Percentiles rank a stretch among this genome's conserved stretches.
Evolutionary conservation across 1,140 invertebrate species (phyloP).

Genomic region (Formica exsecta): DNA sequence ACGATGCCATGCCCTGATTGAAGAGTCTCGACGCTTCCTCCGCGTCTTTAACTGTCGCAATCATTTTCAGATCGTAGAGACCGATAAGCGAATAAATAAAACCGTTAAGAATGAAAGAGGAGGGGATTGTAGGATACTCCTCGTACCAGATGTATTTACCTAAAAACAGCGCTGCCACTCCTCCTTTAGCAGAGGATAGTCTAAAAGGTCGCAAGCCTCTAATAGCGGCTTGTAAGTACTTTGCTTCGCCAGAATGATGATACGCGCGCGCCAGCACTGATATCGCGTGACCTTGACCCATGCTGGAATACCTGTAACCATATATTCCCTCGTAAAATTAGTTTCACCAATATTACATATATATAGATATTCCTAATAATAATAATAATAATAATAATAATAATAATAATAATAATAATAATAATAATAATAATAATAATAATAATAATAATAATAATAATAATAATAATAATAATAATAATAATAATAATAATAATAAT

Average conservation of each 20-base stretch:
- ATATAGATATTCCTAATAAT: slow-evolving; percentile 23
- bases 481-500: too few species aligned
- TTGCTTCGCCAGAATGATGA: slow-evolving; percentile 91
- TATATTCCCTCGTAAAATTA: slow-evolving; percentile 1
- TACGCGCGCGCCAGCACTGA: slow-evolving; percentile 97
- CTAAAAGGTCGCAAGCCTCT: slow-evolving; percentile 94
- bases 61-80: slow-evolving; percentile 95
- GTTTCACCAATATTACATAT: neutral
- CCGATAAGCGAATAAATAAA: slow-evolving; percentile 99
- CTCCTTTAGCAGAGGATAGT: slow-evolving; percentile 90
- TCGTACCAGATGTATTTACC: slow-evolving; percentile 96
- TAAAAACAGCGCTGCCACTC: slow-evolving; percentile 94
- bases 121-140: slow-evolving; percentile 98
- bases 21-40: slow-evolving; percentile 92
- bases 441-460: too few species aligned
- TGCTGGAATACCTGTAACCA: slow-evolving; percentile 94
- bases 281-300: slow-evolving; percentile 99
- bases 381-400: slow-evolving; percentile 35
- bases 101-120: slow-evolving; percentile 98
- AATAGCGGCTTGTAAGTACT: slow-evolving; percentile 93
- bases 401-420: too few species aligned
- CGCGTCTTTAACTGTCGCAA: slow-evolving; percentile 88
- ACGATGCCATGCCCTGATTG: slow-evolving; percentile 94
- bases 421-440: too few species aligned
- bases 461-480: too few species aligned